These are phyloP conservation scores for Timandra comae DNA, from an alignment of 2,888 invertebrate genomes.

Conservation along the genomic window DNA sequence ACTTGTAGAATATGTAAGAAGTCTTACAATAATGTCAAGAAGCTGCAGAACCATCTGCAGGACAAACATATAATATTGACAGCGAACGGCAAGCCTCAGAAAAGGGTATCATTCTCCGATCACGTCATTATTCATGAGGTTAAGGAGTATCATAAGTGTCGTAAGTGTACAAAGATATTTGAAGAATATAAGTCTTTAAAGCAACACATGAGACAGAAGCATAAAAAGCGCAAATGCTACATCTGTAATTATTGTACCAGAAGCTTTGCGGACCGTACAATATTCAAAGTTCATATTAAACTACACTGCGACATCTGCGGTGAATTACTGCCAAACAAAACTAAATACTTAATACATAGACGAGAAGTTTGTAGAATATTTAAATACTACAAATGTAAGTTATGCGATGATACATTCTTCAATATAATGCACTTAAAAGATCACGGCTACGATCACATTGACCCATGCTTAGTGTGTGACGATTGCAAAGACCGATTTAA, in stretches of 20 bases:
- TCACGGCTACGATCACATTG: constrained; percentile 50
- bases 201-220: constrained; percentile 43
- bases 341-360: constrained; percentile 40
- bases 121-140: constrained; percentile 57
- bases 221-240: constrained; percentile 62
- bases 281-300: constrained; percentile 62
- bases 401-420: constrained; percentile 40
- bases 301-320: constrained; percentile 58
- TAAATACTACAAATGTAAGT: constrained; percentile 47
- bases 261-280: constrained; percentile 52
- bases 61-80: constrained; percentile 52
- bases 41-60: constrained; percentile 45
- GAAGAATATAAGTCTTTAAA: constrained; percentile 44
- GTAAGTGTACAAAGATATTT: constrained; percentile 58
- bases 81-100: constrained; percentile 41
- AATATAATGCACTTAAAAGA: constrained; percentile 58
- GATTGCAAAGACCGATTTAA: constrained; percentile 56
- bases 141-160: constrained; percentile 54
- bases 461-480: constrained; percentile 44
- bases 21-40: constrained; percentile 43
- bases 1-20: constrained; percentile 59
- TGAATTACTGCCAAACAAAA: constrained; percentile 33
- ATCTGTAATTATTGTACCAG: constrained; percentile 62
- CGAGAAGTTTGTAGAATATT: constrained; percentile 37
- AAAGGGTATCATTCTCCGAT: constrained; percentile 60